phyloP scores from a whole-genome alignment of 1,140 invertebrate species.

The Pogonomyrmex barbatus region DNA sequence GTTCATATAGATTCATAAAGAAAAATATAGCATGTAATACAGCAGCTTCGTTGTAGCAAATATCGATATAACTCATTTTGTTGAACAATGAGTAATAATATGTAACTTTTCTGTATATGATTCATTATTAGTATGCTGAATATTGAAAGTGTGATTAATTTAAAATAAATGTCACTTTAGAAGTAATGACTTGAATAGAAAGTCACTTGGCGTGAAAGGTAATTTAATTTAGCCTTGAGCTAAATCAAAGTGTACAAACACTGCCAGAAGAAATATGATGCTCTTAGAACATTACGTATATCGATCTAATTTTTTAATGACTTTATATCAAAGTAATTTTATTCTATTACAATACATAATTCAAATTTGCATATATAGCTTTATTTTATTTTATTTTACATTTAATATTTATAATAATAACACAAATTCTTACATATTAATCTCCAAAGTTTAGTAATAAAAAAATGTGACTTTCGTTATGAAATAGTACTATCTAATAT shows the following conservation, averaged over 20 bases:
- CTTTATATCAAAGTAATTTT: conserved; percentile 58
- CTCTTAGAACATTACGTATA: conserved; percentile 69
- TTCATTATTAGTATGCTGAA: conserved; percentile 42
- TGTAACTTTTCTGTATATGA: conserved; percentile 66
- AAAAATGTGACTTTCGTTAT: conserved; percentile 14
- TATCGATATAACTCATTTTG: conserved; percentile 64
- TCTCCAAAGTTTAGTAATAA: neutral
- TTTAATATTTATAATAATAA: neutral
- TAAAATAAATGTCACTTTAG: conserved; percentile 37
- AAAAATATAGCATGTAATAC: conserved; percentile 66
- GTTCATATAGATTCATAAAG: conserved; percentile 79
- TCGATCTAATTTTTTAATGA: conserved; percentile 61
- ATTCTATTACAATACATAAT: conserved; percentile 46
- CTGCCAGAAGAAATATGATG: conserved; percentile 73
- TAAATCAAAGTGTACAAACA: conserved; percentile 68
- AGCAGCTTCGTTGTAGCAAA: conserved; percentile 73
- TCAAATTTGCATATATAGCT: neutral
- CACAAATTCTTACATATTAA: neutral
- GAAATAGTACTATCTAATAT: conserved; percentile 13
- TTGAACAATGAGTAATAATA: conserved; percentile 62
- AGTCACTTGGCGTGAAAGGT: conserved; percentile 54
- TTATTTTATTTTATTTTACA: conserved; percentile 22
- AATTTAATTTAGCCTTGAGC: conserved; percentile 58
- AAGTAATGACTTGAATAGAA: conserved; percentile 34
- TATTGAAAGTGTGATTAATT: conserved; percentile 66